phyloP scores from a whole-genome alignment of 2,113 vertebrate genomes.

The Eupsittula cactorum region DNA sequence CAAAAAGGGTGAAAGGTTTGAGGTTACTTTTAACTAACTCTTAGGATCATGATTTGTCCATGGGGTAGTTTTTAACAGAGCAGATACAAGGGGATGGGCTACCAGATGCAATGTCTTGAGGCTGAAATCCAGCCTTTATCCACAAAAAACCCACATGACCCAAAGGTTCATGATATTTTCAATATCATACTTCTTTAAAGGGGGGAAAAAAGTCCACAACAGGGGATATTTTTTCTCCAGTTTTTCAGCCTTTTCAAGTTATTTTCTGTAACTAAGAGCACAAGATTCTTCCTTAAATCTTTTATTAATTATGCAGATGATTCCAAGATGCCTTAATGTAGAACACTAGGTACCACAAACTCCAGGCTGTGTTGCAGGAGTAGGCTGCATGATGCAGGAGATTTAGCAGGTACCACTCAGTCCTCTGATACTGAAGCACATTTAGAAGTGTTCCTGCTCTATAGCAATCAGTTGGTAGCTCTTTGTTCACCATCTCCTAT shows the following conservation, averaged over 20 bases:
- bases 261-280: neutral
- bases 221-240: neutral
- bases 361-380: neutral
- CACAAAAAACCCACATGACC: neutral
- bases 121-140: neutral
- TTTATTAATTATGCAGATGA: neutral
- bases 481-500: neutral
- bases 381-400: neutral
- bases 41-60: conserved; percentile 70
- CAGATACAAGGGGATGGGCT: conserved; percentile 54
- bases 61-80: conserved; percentile 69
- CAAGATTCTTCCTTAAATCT: neutral
- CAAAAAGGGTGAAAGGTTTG: conserved; percentile 72
- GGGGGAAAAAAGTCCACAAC: neutral
- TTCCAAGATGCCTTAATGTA: neutral
- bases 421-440: neutral
- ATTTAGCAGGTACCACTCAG: neutral
- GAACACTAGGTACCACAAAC: neutral
- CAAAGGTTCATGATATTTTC: neutral
- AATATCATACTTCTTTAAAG: neutral
- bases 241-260: neutral
- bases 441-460: neutral
- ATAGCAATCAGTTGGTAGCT: neutral
- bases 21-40: conserved; percentile 73
- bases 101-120: conserved; percentile 46